Evolutionary conservation across 2,888 invertebrate genomes (phyloP).

Genomic region (Drosophila stalkeri): DNA sequence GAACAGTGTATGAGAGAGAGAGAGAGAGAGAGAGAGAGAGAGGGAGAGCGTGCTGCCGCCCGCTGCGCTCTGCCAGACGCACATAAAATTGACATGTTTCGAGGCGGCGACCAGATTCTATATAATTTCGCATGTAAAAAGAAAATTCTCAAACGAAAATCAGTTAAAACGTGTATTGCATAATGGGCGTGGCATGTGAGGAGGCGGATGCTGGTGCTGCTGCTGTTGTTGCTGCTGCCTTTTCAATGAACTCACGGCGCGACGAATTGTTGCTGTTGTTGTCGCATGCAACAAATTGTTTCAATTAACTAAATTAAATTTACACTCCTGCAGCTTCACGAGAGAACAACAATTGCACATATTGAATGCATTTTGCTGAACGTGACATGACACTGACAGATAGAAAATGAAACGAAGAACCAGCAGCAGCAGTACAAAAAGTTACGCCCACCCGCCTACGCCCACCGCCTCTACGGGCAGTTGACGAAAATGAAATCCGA

Average conservation of each 20-base stretch:
- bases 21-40: background rate
- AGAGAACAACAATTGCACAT: slow-evolving; percentile 58
- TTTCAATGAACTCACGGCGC: slow-evolving; percentile 59
- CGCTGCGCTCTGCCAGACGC: slow-evolving; percentile 67
- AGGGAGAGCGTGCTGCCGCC: slow-evolving; percentile 31
- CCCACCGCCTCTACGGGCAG: background rate
- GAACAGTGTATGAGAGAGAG: slow-evolving; percentile 44
- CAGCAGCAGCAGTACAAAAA: slow-evolving; percentile 27
- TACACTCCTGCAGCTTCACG: slow-evolving; percentile 80
- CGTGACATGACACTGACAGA: slow-evolving; percentile 82
- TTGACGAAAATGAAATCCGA: slow-evolving; percentile 44
- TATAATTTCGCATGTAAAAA: slow-evolving; percentile 59
- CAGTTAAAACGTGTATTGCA: slow-evolving; percentile 66
- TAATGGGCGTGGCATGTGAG: slow-evolving; percentile 1
- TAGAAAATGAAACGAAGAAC: slow-evolving; percentile 60
- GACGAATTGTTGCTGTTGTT: slow-evolving; percentile 36
- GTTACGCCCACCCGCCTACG: background rate
- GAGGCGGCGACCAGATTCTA: slow-evolving; percentile 48
- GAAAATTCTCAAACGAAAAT: slow-evolving; percentile 77
- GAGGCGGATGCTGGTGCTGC: slow-evolving; percentile 1
- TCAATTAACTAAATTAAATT: slow-evolving; percentile 85
- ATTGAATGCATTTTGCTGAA: slow-evolving; percentile 75
- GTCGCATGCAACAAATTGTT: slow-evolving; percentile 84
- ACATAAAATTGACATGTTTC: slow-evolving; percentile 75
- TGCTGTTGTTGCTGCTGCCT: slow-evolving; percentile 26